A percentile compares a stretch with the other conserved stretches of the same genome.
These are phyloP conservation scores for Malacoctenus gilli DNA, from an alignment of 2,797 vertebrate species.

Conservation along the genomic window DNA sequence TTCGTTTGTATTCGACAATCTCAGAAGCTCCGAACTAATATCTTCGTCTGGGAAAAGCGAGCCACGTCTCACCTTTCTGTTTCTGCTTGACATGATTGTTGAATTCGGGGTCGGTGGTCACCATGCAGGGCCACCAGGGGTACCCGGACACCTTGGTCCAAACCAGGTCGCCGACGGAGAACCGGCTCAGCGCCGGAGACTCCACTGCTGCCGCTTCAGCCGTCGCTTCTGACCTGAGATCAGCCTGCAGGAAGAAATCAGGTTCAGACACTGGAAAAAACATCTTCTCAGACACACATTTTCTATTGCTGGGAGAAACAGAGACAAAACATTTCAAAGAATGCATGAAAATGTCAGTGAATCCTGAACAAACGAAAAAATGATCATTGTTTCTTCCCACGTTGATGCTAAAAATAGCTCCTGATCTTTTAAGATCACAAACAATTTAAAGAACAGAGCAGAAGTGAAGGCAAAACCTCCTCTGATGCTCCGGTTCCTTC, in stretches of 20 bases:
- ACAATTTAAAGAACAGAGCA: background rate
- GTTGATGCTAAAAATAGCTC: too few species aligned
- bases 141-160: constrained; percentile 98
- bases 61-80: constrained; percentile 83
- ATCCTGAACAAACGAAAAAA: too few species aligned
- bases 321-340: background rate
- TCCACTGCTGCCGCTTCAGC: constrained; percentile 56
- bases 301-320: too few species aligned
- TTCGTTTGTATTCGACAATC: background rate
- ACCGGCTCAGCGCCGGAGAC: constrained; percentile 70
- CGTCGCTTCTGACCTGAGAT: constrained; percentile 35
- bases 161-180: constrained; percentile 89
- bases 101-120: constrained; percentile 91
- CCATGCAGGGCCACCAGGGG: constrained; percentile 99
- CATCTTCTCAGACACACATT: too few species aligned
- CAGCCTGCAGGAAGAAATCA: constrained; percentile 33
- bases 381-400: background rate
- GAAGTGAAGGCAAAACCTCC: constrained; percentile 55
- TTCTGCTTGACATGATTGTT: constrained; percentile 89
- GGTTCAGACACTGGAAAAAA: too few species aligned
- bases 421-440: background rate
- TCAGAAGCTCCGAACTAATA: background rate
- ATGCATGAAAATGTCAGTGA: too few species aligned
- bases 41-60: too few species aligned
- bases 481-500: constrained; percentile 38